These are phyloP conservation scores for Papilio dardanus DNA, from an alignment of 1,140 invertebrate genomes.

Conservation along the genomic window DNA sequence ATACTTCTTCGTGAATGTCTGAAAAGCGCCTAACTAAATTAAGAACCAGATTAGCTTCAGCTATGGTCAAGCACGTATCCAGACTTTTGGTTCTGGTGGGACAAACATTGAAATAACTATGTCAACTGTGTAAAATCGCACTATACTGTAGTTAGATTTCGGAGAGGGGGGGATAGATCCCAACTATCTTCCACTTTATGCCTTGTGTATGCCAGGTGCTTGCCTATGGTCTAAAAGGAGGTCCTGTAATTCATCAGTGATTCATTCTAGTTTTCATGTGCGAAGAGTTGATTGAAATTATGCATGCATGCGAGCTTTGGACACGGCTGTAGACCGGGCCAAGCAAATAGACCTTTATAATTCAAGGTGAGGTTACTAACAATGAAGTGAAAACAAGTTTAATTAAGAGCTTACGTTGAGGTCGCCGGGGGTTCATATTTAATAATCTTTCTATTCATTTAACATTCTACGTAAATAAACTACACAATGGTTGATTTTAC, in stretches of 20 bases:
- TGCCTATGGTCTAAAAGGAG: neutral
- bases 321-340: slow-evolving; percentile 21
- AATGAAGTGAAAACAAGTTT: slow-evolving; percentile 35
- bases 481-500: neutral
- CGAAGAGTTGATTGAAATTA: slow-evolving; percentile 37
- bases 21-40: no score
- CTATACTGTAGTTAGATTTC: no score
- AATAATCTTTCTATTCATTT: slow-evolving; percentile 16
- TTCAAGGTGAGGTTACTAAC: slow-evolving; percentile 31
- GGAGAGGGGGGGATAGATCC: no score
- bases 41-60: no score
- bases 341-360: slow-evolving; percentile 30
- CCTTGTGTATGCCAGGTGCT: no score
- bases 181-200: no score
- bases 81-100: no score
- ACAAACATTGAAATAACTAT: no score
- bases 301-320: slow-evolving; percentile 32
- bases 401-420: slow-evolving; percentile 27
- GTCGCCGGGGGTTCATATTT: slow-evolving; percentile 8
- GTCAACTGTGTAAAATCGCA: no score
- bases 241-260: slow-evolving; percentile 7
- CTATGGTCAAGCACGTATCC: no score
- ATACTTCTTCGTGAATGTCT: no score
- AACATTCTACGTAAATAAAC: slow-evolving; percentile 8
- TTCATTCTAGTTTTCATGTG: slow-evolving; percentile 17